Conservation (phyloP, 2,797 vertebrate genomes). For the Eulemur rubriventer region DNA sequence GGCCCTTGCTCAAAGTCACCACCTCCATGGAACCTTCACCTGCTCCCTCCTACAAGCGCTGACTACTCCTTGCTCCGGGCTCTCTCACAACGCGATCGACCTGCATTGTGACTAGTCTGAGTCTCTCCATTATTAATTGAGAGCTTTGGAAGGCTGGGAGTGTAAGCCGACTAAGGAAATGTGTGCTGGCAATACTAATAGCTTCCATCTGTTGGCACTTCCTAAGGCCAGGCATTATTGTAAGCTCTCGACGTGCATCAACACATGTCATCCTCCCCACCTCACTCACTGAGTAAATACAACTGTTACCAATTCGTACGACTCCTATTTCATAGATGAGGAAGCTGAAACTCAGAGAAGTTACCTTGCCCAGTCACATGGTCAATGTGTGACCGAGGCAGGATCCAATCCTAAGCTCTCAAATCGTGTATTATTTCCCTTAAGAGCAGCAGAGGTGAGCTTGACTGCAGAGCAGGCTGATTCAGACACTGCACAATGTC, state of each 20-base stretch:
- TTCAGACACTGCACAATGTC: not conserved
- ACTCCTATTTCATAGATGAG: not conserved
- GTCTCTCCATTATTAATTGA: slow-evolving; percentile 32
- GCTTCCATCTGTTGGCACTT: slow-evolving; percentile 28
- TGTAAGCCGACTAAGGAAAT: not conserved
- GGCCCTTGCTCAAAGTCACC: not conserved
- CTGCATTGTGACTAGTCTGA: not conserved
- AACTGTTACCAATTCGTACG: not conserved
- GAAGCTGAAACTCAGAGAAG: not conserved
- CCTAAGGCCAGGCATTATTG: not conserved
- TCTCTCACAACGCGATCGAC: not conserved
- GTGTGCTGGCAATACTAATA: slow-evolving; percentile 21
- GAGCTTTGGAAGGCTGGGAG: not conserved
- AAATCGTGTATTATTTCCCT: not conserved
- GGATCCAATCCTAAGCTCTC: not conserved
- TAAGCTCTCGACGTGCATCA: not conserved
- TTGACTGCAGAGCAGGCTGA: not conserved
- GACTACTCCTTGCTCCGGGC: not conserved
- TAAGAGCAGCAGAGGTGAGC: not conserved
- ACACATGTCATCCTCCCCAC: not conserved
- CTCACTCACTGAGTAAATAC: not conserved
- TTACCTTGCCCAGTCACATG: not conserved
- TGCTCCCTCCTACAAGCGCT: not conserved
- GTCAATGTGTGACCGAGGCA: not conserved
- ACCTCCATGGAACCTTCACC: not conserved